Conservation (phyloP, 2,888 invertebrate genomes). For the Emmelina monodactyla region DNA sequence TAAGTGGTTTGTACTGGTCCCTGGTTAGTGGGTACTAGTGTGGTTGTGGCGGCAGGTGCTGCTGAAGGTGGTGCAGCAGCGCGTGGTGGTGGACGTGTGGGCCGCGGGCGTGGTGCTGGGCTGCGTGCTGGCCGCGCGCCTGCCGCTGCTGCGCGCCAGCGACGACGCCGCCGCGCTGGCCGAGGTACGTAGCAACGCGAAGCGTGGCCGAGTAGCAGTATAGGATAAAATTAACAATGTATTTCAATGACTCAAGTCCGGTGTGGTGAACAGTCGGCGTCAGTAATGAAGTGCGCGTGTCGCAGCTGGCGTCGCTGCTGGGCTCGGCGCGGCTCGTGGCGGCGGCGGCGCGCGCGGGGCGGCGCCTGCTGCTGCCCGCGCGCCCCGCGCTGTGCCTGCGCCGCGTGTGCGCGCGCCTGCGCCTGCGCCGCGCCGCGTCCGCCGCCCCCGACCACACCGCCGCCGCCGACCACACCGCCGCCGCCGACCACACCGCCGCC, state of each 20-base stretch:
- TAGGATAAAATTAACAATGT: too few relatives aligned
- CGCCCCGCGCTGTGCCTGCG: constrained; percentile 39
- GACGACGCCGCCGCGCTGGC: constrained; percentile 77
- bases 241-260: too few relatives aligned
- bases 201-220: too few relatives aligned
- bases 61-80: constrained; percentile 80
- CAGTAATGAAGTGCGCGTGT: too few relatives aligned
- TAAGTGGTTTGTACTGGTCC: too few relatives aligned
- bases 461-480: constrained; percentile 1
- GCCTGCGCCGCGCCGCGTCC: constrained; percentile 33
- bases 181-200: constrained; percentile 72
- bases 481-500: constrained; percentile 1
- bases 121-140: constrained; percentile 75
- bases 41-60: constrained; percentile 54
- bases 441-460: constrained; percentile 9
- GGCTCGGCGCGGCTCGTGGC: constrained; percentile 62
- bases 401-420: constrained; percentile 32
- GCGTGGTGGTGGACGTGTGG: constrained; percentile 89
- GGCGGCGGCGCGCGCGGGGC: neutral
- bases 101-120: constrained; percentile 84
- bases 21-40: too few relatives aligned
- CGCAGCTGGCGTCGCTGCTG: too few relatives aligned
- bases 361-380: constrained; percentile 1
- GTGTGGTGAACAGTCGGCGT: neutral
- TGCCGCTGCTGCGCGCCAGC: constrained; percentile 84